These are phyloP conservation scores for Sylvilagus floridanus DNA, from an alignment of 2,797 vertebrate species.

Conservation along the genomic window DNA sequence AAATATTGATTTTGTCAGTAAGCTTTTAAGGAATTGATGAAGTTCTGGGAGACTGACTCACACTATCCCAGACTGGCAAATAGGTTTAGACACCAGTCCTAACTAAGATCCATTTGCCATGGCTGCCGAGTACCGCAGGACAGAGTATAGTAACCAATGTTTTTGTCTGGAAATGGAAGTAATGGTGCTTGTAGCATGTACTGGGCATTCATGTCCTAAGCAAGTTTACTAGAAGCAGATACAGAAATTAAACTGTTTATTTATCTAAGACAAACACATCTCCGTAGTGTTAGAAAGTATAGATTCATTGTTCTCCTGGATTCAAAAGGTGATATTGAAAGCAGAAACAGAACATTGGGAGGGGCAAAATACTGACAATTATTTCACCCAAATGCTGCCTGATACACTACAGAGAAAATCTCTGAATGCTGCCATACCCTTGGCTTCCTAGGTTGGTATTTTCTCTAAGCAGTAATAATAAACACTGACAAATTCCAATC, in stretches of 20 bases:
- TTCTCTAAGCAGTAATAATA: background rate
- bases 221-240: background rate
- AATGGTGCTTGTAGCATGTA: background rate
- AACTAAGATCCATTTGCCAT: conserved; percentile 36
- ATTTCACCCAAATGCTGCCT: background rate
- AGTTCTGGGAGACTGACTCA: conserved; percentile 28
- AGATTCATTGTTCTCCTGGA: background rate
- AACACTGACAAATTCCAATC: background rate
- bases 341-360: background rate
- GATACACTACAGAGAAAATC: background rate
- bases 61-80: background rate
- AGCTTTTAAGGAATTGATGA: conserved; percentile 60
- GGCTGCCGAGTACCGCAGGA: background rate
- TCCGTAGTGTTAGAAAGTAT: background rate
- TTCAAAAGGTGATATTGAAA: background rate
- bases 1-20: conserved; percentile 66
- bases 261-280: background rate
- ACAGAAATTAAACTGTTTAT: conserved; percentile 5
- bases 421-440: background rate
- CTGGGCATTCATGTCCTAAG: background rate
- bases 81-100: conserved; percentile 9
- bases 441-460: background rate
- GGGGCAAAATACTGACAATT: background rate
- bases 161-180: background rate
- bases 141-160: background rate